Conservation (phyloP, 2,888 invertebrate genomes). For the Pseudococcus viburni region DNA sequence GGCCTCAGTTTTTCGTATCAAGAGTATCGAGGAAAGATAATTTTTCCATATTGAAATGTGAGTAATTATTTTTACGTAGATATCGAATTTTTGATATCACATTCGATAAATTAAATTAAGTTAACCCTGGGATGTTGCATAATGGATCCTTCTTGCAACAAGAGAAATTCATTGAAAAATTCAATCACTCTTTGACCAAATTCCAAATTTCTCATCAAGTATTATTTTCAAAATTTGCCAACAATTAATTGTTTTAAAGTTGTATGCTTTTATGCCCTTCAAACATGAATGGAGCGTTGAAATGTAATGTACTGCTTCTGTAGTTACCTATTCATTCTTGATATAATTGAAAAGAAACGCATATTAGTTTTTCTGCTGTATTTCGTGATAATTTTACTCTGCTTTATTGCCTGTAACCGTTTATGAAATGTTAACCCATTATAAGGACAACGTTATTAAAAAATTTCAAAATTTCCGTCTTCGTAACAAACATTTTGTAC, state of each 20-base stretch:
- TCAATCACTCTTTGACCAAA: neutral
- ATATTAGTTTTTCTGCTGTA: neutral
- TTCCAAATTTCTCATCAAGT: neutral
- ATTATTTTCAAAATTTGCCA: too few species aligned
- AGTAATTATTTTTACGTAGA: slow-evolving; percentile 9
- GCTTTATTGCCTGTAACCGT: neutral
- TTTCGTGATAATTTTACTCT: neutral
- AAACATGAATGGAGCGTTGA: too few species aligned
- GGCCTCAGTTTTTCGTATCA: slow-evolving; percentile 67
- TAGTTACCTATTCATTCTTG: neutral
- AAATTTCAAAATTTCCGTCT: neutral
- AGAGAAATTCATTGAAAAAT: neutral
- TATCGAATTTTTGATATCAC: neutral
- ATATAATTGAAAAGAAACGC: too few species aligned
- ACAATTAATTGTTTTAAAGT: neutral
- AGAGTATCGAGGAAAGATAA: slow-evolving; percentile 67
- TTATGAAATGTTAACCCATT: neutral
- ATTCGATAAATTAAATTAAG: neutral
- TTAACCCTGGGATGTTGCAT: neutral
- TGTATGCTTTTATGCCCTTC: too few species aligned
- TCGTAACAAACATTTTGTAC: neutral
- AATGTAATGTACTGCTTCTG: neutral
- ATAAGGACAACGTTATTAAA: neutral
- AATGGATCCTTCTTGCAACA: neutral
- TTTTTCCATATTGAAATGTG: slow-evolving; percentile 63